Conservation (phyloP, 2,888 invertebrate genomes). For the Drosophila subsilvestris region DNA sequence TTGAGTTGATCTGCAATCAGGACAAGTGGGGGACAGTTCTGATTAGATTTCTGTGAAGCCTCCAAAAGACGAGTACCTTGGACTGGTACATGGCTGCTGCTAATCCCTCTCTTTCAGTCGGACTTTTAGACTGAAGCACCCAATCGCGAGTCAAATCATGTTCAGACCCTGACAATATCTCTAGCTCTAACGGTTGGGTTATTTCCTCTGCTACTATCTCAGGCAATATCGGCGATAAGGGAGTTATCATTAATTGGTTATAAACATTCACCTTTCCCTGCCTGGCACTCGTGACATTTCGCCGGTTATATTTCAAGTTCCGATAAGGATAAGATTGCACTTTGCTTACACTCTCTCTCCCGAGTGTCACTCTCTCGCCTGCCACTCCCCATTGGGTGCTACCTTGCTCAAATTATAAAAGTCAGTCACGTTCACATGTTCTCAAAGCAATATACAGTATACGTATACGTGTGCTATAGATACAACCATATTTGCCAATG, state of each 20-base stretch:
- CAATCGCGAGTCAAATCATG: constrained; percentile 42
- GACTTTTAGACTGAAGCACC: constrained; percentile 42
- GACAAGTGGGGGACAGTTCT: not conserved
- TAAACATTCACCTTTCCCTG: constrained; percentile 38
- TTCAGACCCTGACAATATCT: constrained; percentile 22
- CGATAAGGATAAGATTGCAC: constrained; percentile 69
- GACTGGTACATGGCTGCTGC: constrained; percentile 55
- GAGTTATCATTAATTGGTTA: constrained; percentile 59
- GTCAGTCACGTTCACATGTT: constrained; percentile 41
- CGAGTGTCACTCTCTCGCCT: not conserved
- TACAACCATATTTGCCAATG: constrained; percentile 67
- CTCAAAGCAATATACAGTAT: constrained; percentile 36
- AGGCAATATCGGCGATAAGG: constrained; percentile 53
- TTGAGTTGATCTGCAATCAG: constrained; percentile 95
- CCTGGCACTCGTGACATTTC: constrained; percentile 41
- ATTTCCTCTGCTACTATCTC: constrained; percentile 49
- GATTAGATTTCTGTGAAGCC: not conserved
- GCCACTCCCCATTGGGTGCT: constrained; percentile 34
- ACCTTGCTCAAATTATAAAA: constrained; percentile 19
- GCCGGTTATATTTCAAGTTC: constrained; percentile 47
- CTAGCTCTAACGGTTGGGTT: constrained; percentile 19
- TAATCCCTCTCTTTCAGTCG: constrained; percentile 20
- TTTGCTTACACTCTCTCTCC: constrained; percentile 1
- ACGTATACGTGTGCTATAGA: not conserved
- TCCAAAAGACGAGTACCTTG: constrained; percentile 44